Conservation (phyloP, 2,113 vertebrate genomes). For the Elephas maximus region DNA sequence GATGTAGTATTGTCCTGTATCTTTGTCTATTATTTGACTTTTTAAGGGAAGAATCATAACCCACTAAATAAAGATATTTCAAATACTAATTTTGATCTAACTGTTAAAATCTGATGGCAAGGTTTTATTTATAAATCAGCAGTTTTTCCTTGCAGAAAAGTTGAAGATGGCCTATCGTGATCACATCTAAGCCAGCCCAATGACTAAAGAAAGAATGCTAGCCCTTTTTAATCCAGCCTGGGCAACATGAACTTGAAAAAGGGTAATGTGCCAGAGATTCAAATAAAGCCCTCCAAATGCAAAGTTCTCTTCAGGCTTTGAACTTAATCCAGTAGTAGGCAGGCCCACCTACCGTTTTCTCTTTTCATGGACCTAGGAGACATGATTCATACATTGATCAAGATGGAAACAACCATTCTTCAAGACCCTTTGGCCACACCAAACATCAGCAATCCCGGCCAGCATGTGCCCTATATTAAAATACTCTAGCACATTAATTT, state of each 20-base stretch:
- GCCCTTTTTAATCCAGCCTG: background rate
- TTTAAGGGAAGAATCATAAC: background rate
- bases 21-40: background rate
- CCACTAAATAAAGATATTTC: background rate
- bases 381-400: constrained; percentile 78
- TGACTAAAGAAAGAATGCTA: background rate
- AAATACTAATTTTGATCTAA: background rate
- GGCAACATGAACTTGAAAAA: constrained; percentile 32
- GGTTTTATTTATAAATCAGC: background rate
- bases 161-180: background rate
- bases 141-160: background rate
- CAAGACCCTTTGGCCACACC: constrained; percentile 74
- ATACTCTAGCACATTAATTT: constrained; percentile 73
- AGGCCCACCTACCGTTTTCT: constrained; percentile 71
- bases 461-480: constrained; percentile 11
- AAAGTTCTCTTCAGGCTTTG: constrained; percentile 68
- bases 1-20: background rate
- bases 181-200: background rate
- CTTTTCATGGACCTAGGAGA: constrained; percentile 72
- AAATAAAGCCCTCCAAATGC: constrained; percentile 60
- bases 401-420: constrained; percentile 77
- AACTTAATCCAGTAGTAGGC: constrained; percentile 68
- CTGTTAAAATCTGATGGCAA: background rate
- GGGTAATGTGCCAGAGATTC: background rate
- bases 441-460: constrained; percentile 57